Evolutionary conservation across 2,888 invertebrate genomes (phyloP).

Genomic region (Anoncus sp.): DNA sequence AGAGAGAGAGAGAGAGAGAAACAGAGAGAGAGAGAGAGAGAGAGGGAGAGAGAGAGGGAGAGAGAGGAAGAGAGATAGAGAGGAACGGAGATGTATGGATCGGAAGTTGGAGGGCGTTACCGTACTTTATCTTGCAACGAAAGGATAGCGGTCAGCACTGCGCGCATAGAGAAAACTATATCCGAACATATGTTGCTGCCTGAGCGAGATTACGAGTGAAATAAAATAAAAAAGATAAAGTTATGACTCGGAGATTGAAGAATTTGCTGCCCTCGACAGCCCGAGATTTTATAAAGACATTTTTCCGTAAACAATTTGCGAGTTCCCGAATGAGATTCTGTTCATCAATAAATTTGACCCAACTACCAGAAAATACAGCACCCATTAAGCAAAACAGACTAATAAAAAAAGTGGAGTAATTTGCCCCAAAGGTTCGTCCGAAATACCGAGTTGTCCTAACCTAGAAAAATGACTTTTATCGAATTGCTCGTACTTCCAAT

Average conservation of each 20-base stretch:
- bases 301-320: no score
- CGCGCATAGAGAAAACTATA: constrained; percentile 29
- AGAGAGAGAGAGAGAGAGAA: background rate
- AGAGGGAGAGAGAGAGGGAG: background rate
- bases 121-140: constrained; percentile 41
- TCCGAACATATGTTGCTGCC: constrained; percentile 8
- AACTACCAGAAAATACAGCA: no score
- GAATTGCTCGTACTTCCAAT: background rate
- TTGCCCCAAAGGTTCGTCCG: background rate
- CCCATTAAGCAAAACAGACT: no score
- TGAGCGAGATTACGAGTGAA: constrained; percentile 3
- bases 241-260: background rate
- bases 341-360: no score
- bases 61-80: constrained; percentile 22
- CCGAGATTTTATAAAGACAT: no score
- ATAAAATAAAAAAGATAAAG: background rate
- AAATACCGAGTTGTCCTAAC: background rate
- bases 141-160: constrained; percentile 28
- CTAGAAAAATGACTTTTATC: background rate
- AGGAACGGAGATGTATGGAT: constrained; percentile 23
- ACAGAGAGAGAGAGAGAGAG: no score
- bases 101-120: constrained; percentile 53
- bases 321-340: no score
- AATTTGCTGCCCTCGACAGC: no score
- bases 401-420: background rate